These are phyloP conservation scores for Chalcosyrphus nemorum DNA, from an alignment of 2,888 invertebrate species.

Conservation along the genomic window DNA sequence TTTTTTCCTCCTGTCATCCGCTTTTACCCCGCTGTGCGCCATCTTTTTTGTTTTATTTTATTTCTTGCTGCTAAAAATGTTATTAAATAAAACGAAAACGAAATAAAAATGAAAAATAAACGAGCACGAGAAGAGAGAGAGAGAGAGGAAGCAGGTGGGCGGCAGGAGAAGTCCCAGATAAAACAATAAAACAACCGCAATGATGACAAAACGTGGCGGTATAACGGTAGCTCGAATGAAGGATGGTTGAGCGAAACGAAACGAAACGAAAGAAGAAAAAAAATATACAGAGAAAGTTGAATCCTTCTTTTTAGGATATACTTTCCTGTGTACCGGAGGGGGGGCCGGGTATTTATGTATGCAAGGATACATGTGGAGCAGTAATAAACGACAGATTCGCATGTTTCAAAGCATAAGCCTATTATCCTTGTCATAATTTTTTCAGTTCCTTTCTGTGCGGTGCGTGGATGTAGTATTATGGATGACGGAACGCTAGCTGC, in stretches of 20 bases:
- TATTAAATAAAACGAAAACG: conserved; percentile 61
- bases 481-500: conserved; percentile 14
- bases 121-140: background rate
- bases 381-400: conserved; percentile 74
- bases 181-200: conserved; percentile 61
- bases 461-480: background rate
- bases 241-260: background rate
- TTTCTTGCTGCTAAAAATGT: conserved; percentile 51
- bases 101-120: conserved; percentile 64
- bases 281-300: conserved; percentile 12
- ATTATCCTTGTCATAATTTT: conserved; percentile 66
- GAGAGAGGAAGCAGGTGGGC: background rate
- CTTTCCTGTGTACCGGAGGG: background rate
- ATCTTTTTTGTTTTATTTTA: too few relatives aligned
- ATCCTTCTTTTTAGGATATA: conserved; percentile 16
- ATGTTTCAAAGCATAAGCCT: conserved; percentile 74
- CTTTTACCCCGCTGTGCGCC: conserved; percentile 29
- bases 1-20: conserved; percentile 41
- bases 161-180: conserved; percentile 14
- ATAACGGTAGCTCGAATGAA: conserved; percentile 33
- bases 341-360: conserved; percentile 35
- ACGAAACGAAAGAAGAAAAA: background rate
- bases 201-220: conserved; percentile 53
- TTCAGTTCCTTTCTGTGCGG: conserved; percentile 10
- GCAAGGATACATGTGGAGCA: conserved; percentile 51